Base-by-base conservation (phyloP, 2,797 vertebrate genomes). In the Schizopygopsis malacanthus region DNA sequence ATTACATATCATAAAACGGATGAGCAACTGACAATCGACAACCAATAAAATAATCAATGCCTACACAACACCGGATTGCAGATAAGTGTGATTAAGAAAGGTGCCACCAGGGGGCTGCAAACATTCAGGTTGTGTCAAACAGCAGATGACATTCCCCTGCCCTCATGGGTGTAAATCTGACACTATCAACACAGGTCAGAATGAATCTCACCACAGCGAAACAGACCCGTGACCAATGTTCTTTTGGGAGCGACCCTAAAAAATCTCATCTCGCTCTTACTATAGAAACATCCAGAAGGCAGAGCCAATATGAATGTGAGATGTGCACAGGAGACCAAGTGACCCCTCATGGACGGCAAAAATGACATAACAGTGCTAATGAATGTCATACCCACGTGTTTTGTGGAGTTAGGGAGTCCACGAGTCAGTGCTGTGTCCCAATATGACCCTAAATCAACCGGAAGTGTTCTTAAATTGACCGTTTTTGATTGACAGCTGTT, bases 51-150 rank as follows among this genome's bases (percentile, higher is more conserved):
- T 20, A 77, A 83, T 67, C 82, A 52, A 20, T 67, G 3, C 15
- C 72, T 39, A 20, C 43, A 47, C 1, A 18, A 73, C 28, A 5
- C 2, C n/a, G 7, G 25, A 10, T 47, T 2, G 1, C 37, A 50
- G 25, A 72, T 54, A 85, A 70, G 56, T 39, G 69, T 39, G 43
- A 82, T 90, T 86, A 86, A 67, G 28, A 76, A n/a, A 79, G n/a
- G 0, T 45, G 8, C 86, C 87, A 87, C 84, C 76, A 89, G 89
- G 59, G 82, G 87, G 87, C 86, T 65, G 84, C 69, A 86, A 50
- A 88, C 79, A 73, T 28, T 67, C 56, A 65, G 20, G 28, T 39
- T 75, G 28, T 20, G 56, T 25, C 54, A 47, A 12, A n/a, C 18
- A n/a, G 85, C 81, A n/a, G 61, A n/a, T 67, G 7, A 16, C 47